Conservation (phyloP, 1,140 invertebrate genomes). For the Sminthurides bifidus region DNA sequence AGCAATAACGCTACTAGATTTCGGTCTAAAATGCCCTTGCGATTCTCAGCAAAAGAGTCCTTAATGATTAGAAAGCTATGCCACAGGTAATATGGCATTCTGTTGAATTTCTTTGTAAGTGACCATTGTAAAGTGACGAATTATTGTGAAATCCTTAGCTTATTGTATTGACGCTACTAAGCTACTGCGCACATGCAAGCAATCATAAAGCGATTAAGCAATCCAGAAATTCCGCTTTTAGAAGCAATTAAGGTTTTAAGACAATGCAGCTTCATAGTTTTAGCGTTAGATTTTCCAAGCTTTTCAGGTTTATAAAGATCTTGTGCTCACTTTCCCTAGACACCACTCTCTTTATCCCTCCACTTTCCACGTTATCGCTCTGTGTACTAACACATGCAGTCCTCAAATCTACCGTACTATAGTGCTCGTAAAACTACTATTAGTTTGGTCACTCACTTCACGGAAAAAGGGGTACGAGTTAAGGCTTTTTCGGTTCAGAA, state of each 20-base stretch:
- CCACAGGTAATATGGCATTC: slow-evolving; percentile 6
- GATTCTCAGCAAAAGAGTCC: not conserved
- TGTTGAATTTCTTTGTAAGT: slow-evolving; percentile 9
- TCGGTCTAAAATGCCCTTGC: slow-evolving; percentile 5
- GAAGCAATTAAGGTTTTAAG: too few species aligned
- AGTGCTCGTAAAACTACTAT: too few species aligned
- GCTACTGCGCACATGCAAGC: too few species aligned
- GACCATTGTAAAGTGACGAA: slow-evolving; percentile 5
- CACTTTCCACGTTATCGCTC: slow-evolving; percentile 1
- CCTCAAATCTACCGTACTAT: too few species aligned
- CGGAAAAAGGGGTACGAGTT: too few species aligned
- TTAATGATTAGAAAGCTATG: not conserved
- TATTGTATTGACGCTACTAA: slow-evolving; percentile 3
- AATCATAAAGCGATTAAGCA: not conserved
- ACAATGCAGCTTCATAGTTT: too few species aligned
- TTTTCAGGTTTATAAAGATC: slow-evolving; percentile 7
- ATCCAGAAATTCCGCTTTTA: slow-evolving; percentile 6
- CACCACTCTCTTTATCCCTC: too few species aligned
- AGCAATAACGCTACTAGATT: too few species aligned
- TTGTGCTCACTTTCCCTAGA: slow-evolving; percentile 8
- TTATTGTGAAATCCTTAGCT: slow-evolving; percentile 6
- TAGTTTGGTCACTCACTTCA: too few species aligned
- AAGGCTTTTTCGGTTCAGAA: too few species aligned
- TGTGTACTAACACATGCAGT: too few species aligned
- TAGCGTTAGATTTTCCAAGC: slow-evolving; percentile 11